A percentile compares a stretch with the other conserved stretches of the same genome.
Evolutionary conservation across 2,113 vertebrate species (phyloP).

Genomic region (Mohoua ochrocephala): DNA sequence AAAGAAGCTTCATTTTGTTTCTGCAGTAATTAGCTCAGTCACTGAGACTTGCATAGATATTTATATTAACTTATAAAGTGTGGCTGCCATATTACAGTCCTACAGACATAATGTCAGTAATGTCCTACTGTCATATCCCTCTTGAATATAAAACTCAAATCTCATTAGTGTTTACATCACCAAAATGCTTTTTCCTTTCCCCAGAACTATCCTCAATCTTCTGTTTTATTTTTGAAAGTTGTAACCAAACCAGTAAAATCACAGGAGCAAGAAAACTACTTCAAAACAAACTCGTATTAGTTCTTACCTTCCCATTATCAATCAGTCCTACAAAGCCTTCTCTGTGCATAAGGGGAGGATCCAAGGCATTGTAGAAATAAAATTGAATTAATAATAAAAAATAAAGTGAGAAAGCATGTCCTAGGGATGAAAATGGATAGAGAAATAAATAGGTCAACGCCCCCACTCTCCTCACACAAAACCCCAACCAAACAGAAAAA

Average conservation of each 20-base stretch:
- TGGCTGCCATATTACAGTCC: neutral
- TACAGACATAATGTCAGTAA: neutral
- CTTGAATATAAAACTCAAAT: neutral
- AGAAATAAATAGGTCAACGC: neutral
- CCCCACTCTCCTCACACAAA: neutral
- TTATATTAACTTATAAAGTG: neutral
- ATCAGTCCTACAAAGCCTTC: neutral
- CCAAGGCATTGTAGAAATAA: neutral
- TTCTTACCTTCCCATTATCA: neutral
- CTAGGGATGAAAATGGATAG: neutral
- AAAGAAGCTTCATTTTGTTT: neutral
- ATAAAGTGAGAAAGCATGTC: neutral
- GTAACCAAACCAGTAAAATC: neutral
- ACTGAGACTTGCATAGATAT: neutral
- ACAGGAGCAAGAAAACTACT: neutral
- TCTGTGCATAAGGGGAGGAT: neutral
- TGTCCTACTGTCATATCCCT: neutral
- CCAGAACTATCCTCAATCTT: neutral
- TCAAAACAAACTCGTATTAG: neutral
- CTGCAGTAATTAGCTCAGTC: neutral
- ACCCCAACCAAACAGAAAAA: rapidly evolving
- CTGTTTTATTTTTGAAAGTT: neutral
- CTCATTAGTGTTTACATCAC: neutral
- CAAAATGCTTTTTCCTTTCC: neutral
- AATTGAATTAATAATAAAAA: neutral